Conservation (phyloP, 2,797 vertebrate species). For the Melanotaenia parkinsoni region DNA sequence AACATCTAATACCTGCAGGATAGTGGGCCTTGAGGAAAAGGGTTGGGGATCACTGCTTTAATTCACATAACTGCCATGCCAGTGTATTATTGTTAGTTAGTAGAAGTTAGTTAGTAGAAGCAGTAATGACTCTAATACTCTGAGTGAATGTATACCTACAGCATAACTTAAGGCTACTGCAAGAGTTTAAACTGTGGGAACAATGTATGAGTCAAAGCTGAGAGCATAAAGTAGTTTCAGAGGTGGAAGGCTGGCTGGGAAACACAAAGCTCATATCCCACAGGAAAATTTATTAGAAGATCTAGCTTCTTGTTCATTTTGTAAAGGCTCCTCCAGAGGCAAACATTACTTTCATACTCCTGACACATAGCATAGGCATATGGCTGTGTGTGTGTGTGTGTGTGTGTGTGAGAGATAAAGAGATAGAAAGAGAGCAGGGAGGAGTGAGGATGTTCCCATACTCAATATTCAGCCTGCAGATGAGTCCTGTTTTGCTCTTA, state of each 20-base stretch:
- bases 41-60: no score
- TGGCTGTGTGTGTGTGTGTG: conserved; percentile 1
- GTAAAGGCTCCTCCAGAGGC: conserved; percentile 71
- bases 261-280: conserved; percentile 72
- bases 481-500: conserved; percentile 79
- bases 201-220: conserved; percentile 53
- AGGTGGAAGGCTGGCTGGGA: conserved; percentile 55
- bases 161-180: conserved; percentile 46
- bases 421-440: conserved; percentile 7
- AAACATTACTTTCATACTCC: conserved; percentile 75
- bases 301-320: conserved; percentile 71
- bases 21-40: no score
- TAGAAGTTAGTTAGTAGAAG: background rate
- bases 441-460: conserved; percentile 52
- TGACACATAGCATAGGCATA: conserved; percentile 56
- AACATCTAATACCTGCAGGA: no score
- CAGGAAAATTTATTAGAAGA: conserved; percentile 70
- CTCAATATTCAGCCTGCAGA: conserved; percentile 78
- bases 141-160: conserved; percentile 42
- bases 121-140: conserved; percentile 26
- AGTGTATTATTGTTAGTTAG: background rate
- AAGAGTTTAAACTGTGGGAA: conserved; percentile 57
- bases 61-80: background rate
- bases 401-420: conserved; percentile 11
- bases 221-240: conserved; percentile 64